These are phyloP conservation scores for Geotrypetes seraphini DNA, from an alignment of 2,797 vertebrate species.

Conservation along the genomic window DNA sequence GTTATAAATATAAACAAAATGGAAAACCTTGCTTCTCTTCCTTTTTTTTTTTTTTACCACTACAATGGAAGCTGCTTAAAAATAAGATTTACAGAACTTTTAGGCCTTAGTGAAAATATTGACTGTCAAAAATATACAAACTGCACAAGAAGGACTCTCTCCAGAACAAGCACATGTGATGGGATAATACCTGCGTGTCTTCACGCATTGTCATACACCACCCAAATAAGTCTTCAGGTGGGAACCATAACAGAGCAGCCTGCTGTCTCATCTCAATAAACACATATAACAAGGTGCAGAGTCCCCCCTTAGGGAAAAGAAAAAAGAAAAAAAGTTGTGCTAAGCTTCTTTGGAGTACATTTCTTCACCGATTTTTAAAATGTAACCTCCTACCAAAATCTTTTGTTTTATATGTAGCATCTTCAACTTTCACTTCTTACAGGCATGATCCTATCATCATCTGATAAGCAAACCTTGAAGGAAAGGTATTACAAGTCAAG, in stretches of 20 bases:
- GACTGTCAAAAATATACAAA: slow-evolving; percentile 31
- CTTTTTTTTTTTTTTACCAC: slow-evolving; percentile 18
- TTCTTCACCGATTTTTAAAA: no score
- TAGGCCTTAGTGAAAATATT: slow-evolving; percentile 30
- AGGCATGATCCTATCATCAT: slow-evolving; percentile 11
- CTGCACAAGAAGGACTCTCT: slow-evolving; percentile 32
- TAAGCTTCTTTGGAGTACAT: no score
- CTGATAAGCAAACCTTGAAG: slow-evolving; percentile 25
- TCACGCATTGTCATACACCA: slow-evolving; percentile 41
- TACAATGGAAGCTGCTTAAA: slow-evolving; percentile 36
- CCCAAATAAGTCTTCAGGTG: slow-evolving; percentile 55
- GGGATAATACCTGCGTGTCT: slow-evolving; percentile 26
- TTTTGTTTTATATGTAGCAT: slow-evolving; percentile 13
- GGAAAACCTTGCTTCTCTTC: no score
- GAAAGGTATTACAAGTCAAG: slow-evolving; percentile 24
- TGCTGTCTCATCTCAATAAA: slow-evolving; percentile 37
- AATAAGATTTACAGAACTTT: slow-evolving; percentile 32
- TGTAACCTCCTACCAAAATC: no score
- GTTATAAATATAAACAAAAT: slow-evolving; percentile 47
- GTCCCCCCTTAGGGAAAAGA: no score
- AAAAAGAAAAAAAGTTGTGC: no score
- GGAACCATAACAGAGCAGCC: slow-evolving; percentile 49
- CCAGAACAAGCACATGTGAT: slow-evolving; percentile 32
- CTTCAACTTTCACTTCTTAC: slow-evolving; percentile 14
- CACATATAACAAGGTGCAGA: slow-evolving; percentile 21